phyloP scores from a whole-genome alignment of 2,888 invertebrate genomes.

The Drosophila infuscata region DNA sequence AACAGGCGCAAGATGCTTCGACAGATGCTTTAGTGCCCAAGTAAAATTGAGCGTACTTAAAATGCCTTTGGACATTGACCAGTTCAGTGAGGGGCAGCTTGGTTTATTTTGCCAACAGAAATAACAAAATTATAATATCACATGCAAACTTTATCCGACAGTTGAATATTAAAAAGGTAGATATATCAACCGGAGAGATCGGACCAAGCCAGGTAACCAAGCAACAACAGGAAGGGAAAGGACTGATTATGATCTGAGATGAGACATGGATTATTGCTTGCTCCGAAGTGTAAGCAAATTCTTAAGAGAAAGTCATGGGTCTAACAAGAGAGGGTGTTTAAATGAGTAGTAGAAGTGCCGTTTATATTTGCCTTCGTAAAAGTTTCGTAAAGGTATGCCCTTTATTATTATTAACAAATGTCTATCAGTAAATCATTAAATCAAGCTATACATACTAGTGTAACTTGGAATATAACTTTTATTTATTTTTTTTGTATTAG shows the following conservation, averaged over 20 bases:
- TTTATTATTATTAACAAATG: not conserved
- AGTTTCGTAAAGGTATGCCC: not conserved
- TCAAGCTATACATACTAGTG: not conserved
- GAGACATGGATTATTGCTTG: not conserved
- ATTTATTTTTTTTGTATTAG: not conserved
- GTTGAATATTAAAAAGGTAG: conserved; percentile 6
- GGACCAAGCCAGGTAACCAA: not conserved
- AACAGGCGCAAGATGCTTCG: conserved; percentile 22
- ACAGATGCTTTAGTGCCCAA: conserved; percentile 26
- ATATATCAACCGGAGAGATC: not conserved
- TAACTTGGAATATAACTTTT: not conserved
- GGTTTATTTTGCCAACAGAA: not conserved
- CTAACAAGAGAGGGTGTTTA: not conserved
- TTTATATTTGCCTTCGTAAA: not conserved
- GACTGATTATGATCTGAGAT: conserved; percentile 24
- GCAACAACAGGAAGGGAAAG: not conserved
- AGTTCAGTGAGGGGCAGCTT: not conserved
- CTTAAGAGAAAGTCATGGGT: not conserved
- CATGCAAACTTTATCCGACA: conserved; percentile 43
- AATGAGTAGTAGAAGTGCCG: not conserved
- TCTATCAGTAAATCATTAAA: not conserved
- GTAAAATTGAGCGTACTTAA: conserved; percentile 19
- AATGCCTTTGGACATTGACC: conserved; percentile 16
- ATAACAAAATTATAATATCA: conserved; percentile 45
- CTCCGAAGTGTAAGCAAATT: not conserved